Percentiles rank a stretch among this genome's conserved stretches.
These are phyloP conservation scores for Flabesymbios commensalis DNA, from an alignment of 2,888 invertebrate genomes.

Conservation along the genomic window DNA sequence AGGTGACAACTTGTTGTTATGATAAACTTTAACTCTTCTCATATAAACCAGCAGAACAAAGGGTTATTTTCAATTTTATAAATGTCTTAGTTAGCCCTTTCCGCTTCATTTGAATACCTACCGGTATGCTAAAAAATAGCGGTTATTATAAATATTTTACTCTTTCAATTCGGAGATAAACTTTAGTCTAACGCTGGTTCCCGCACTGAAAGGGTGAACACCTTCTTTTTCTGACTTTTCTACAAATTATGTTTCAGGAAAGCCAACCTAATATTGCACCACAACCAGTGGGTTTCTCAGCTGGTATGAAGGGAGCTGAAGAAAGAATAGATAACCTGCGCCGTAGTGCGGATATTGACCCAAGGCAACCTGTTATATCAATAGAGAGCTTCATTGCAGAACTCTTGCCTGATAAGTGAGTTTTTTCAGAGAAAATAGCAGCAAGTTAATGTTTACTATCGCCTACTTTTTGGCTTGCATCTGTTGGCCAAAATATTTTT, in stretches of 20 bases:
- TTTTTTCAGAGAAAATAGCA: background rate
- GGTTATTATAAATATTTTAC: too few relatives aligned
- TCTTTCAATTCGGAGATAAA: too few relatives aligned
- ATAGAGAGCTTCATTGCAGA: constrained; percentile 78
- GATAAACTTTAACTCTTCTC: background rate
- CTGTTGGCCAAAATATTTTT: background rate
- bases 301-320: constrained; percentile 74
- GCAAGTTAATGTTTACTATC: background rate
- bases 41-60: too few relatives aligned
- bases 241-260: too few relatives aligned
- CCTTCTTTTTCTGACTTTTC: too few relatives aligned
- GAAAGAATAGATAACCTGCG: constrained; percentile 72
- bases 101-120: too few relatives aligned
- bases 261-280: constrained; percentile 68
- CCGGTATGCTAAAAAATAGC: too few relatives aligned
- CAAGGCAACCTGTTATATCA: constrained; percentile 73
- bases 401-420: constrained; percentile 64
- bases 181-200: too few relatives aligned
- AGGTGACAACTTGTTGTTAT: constrained; percentile 37
- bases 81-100: too few relatives aligned
- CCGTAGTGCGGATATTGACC: constrained; percentile 66
- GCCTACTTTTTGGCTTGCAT: background rate
- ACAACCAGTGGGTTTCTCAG: constrained; percentile 79
- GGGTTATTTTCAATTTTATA: too few relatives aligned
- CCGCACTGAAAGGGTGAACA: too few relatives aligned